Evolutionary conservation across 2,888 invertebrate species (phyloP).

Genomic region (Belgica antarctica): DNA sequence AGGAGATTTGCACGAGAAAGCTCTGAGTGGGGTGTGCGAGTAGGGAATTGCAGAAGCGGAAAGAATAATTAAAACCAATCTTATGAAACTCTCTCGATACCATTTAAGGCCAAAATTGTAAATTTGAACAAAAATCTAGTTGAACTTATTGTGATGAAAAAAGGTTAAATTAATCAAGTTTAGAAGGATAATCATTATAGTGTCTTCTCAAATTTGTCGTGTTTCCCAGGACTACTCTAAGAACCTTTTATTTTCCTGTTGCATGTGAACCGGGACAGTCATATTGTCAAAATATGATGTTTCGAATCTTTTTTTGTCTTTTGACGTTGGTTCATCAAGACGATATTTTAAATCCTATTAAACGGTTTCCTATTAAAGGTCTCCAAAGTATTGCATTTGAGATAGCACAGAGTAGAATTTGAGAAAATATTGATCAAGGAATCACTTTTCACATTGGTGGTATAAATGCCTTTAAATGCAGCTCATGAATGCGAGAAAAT

Average conservation of each 20-base stretch:
- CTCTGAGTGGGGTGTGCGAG: too few species aligned
- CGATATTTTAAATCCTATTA: neutral
- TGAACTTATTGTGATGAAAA: constrained; percentile 45
- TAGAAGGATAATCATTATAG: constrained; percentile 3
- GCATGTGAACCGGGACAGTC: neutral
- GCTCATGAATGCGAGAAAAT: constrained; percentile 20
- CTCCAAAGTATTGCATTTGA: neutral
- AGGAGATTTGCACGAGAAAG: too few species aligned
- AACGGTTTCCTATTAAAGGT: neutral
- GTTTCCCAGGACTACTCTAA: neutral
- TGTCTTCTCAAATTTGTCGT: constrained; percentile 9
- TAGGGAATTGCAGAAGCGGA: neutral
- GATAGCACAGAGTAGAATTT: constrained; percentile 43
- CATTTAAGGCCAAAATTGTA: constrained; percentile 43
- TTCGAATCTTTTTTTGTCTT: neutral
- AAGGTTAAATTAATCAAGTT: constrained; percentile 38
- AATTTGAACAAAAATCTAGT: constrained; percentile 44
- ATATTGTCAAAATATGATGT: neutral
- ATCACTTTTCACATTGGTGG: constrained; percentile 1
- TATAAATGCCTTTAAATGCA: constrained; percentile 35
- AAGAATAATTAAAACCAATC: neutral
- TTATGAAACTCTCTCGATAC: constrained; percentile 2
- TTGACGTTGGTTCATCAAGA: neutral
- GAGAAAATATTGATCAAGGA: neutral
- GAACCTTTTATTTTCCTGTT: neutral